phyloP scores from a whole-genome alignment of 2,888 invertebrate genomes.

The Machimus rusticus region DNA sequence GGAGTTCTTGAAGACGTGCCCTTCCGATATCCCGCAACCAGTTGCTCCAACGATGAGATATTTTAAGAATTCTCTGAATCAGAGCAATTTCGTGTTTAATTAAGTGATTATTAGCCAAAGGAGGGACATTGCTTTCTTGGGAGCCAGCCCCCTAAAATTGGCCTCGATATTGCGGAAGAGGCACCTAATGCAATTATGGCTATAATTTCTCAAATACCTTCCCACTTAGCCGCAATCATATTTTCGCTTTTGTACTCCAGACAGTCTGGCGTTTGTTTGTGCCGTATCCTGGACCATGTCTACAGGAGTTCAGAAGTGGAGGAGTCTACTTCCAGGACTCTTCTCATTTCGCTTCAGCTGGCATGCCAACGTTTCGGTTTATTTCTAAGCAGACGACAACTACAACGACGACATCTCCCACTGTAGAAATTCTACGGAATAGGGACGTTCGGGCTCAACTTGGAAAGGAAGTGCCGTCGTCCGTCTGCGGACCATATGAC shows the following conservation, averaged over 20 bases:
- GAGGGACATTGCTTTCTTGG: neutral
- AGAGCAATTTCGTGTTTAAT: neutral
- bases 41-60: neutral
- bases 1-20: neutral
- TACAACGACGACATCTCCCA: neutral
- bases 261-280: slow-evolving; percentile 32
- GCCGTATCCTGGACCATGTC: slow-evolving; percentile 25
- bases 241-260: slow-evolving; percentile 32
- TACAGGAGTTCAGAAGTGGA: neutral
- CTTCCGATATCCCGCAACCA: neutral
- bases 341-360: neutral
- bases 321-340: neutral
- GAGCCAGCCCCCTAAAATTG: neutral
- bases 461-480: slow-evolving; percentile 20
- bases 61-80: neutral
- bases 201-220: slow-evolving; percentile 17
- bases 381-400: neutral
- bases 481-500: slow-evolving; percentile 31
- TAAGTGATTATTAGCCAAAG: neutral
- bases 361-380: neutral
- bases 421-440: neutral
- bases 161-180: neutral
- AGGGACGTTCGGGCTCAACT: neutral
- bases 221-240: slow-evolving; percentile 36
- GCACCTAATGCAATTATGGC: slow-evolving; percentile 20